Evolutionary conservation across 2,113 vertebrate genomes (phyloP), one percentile per base, ranked within the genome.

Genomic region (Loxodonta africana): DNA sequence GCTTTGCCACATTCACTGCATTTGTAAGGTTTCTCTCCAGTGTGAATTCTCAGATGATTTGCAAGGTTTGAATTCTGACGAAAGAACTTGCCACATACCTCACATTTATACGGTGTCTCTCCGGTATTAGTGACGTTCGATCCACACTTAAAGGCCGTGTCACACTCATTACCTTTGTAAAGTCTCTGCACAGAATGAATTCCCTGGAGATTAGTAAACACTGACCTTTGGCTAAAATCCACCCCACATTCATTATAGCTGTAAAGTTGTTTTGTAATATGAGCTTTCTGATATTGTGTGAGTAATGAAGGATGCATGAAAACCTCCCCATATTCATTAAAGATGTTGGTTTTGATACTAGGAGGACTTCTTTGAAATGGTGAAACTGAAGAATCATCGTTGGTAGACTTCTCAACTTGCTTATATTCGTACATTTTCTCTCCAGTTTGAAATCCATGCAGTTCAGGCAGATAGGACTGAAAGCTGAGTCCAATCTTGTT

Each of bases 1-100:
- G 78, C 17, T 76, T 93, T 78, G 11, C 78, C 67, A 2, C 67
- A 83, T 57, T 92, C 5, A 14, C 23, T 60, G 33, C 41, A 93
- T 60, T 92, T 95, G 82, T 91, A 96, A 20, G 80, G 44, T 90
- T 97, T 74, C 74, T 97, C 65, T 65, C 77, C 46, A 30, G 65
- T 46, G 11, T 93, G 85, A 23, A 93, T 86, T 62, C 51, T 95
- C 80, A 92, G 71, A 44, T 97, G 96, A 21, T 92, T 88, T 0
- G 37, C 92, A 2, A 97, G 88, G n/a, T 93, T 51, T 15, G 62
- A 96, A 2, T 62, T 87, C 26, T 53, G 44, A 67, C 73, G 73
- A 23, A 93, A 93, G 51, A 73, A 44, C 76, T 62, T 96, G 10
- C 80, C 80, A 71, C 80, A 93, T 4, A 77, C 91, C 83, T 71